A percentile compares a stretch with the other conserved stretches of the same genome.
These are phyloP conservation scores for Lithophane leautieri DNA, from an alignment of 2,888 invertebrate genomes.

Conservation along the genomic window DNA sequence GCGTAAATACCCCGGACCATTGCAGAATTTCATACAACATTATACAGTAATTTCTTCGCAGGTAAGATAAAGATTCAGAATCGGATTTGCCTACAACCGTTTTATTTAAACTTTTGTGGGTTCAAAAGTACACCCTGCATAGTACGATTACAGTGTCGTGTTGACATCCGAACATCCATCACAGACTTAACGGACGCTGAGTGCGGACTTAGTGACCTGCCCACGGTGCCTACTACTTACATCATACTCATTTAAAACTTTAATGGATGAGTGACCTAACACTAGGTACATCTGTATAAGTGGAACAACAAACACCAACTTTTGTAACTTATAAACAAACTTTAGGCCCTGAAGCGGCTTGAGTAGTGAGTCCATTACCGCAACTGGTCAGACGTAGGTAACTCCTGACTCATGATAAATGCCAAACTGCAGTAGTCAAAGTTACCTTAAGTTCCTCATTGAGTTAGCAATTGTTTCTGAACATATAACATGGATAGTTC, in stretches of 20 bases:
- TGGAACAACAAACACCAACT: conserved; percentile 57
- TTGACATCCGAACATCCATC: conserved; percentile 38
- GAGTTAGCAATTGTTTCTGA: conserved; percentile 48
- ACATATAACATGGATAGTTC: conserved; percentile 39
- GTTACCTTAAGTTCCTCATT: conserved; percentile 41
- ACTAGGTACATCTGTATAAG: conserved; percentile 33
- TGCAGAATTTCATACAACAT: not conserved
- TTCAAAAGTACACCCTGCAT: conserved; percentile 33
- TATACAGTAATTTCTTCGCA: conserved; percentile 3
- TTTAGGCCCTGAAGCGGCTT: conserved; percentile 66
- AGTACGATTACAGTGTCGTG: conserved; percentile 13
- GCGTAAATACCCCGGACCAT: no score
- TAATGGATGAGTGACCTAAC: conserved; percentile 36
- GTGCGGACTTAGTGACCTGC: conserved; percentile 43
- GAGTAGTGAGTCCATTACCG: conserved; percentile 70
- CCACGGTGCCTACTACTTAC: conserved; percentile 32
- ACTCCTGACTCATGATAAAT: conserved; percentile 68
- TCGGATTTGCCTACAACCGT: conserved; percentile 22
- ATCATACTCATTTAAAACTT: conserved; percentile 39
- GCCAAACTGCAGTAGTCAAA: conserved; percentile 60
- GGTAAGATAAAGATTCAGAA: conserved; percentile 4
- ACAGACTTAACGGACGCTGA: conserved; percentile 49
- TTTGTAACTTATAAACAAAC: conserved; percentile 65
- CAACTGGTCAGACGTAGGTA: conserved; percentile 68
- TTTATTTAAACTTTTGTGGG: conserved; percentile 25